Evolutionary conservation across 2,797 vertebrate species (phyloP), one percentile per base, ranked within the genome.

Genomic region (Glyptemys insculpta): DNA sequence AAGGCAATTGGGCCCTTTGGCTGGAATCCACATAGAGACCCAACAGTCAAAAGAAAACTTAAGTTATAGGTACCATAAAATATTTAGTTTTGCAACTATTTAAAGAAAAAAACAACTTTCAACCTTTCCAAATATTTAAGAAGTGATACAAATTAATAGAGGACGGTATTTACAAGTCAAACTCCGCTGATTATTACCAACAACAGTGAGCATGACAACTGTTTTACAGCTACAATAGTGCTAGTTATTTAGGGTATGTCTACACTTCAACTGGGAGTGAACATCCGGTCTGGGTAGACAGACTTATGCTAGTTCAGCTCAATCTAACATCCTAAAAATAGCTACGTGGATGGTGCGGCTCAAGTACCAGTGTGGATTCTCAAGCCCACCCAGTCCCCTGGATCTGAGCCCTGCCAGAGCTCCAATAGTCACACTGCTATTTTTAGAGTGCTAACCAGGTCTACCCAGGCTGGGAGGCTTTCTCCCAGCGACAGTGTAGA

Each of bases 1-100:
- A 72, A 2, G 85, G 21, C 62, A 82, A 31, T 34, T 53, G 23
- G 8, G 5, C 14, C 11, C 47, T 47, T 68, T 49, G 68, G 62
- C 76, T 95, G 93, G 31, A 86, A 81, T 74, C 80, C 0, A 2
- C 47, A 89, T 79, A 84, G 49, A 25, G 72, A 88, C 83, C 12
- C 92, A 82, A 1, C 29, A 81, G 78, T 82, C 80, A 84, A 65
- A 90, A 90, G 78, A 72, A 86, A 0, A 1, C 92, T 34, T 62
- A 79, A 53, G 49, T 82, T 78, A 79, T 54, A 65, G 1, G n/a
- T 8, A 37, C 6, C 31, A 65, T 80, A 15, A 34, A 31, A 12
- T 31, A 79, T 27, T 53, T 41, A 2, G 34, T 18, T 34, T 34
- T 62, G 18, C 16, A 65, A 65, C 29, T n/a, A n/a, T n/a, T 65